Evolutionary conservation across 2,797 vertebrate species (phyloP), one percentile per base, ranked within the genome.

Genomic region (Rhabdophis nuchalis): DNA sequence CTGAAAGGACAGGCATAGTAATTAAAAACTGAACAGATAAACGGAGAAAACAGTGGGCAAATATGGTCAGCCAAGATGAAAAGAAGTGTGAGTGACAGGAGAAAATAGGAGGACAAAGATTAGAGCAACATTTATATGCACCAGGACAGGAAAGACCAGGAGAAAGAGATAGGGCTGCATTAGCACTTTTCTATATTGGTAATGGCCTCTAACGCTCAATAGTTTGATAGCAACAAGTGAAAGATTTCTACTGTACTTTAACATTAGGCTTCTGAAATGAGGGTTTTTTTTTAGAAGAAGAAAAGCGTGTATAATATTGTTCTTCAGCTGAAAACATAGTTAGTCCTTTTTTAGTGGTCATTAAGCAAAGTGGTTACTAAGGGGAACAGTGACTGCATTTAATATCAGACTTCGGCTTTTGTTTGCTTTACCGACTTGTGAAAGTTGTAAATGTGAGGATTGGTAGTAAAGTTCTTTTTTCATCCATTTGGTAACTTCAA

Each of bases 1-100:
- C 99, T 99, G 96, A 36, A 88, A 93, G n/a, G 29, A 89, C 32
- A 64, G 25, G 23, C 13, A 29, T 3, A 52, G 27, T 25, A 7
- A 20, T 85, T 93, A 88, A 93, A 50, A 64, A 88, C 50, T 61
- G 68, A 9, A 82, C 0, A 2, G 36, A 4, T 20, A 50, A 57
- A 60, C 2, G 46, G 36, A 32, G 46, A 88, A 32, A 18, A 77
- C 27, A n/a, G 36, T 14, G 4, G 27, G 18, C 5, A 25, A 29
- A 86, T 41, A 90, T 23, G 27, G 68, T n/a, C 46, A 82, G n/a
- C 50, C 36, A 85, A 53, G 27, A n/a, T 86, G 41, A 52, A n/a
- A 77, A 57, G 11, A 10, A 82, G 27, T 5, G 14, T 61, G 50
- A 86, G 58, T 64, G 41, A n/a, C 77, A 14, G 23, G 23, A 14